phyloP scores from a whole-genome alignment of 2,888 invertebrate species.

The Rhodophaea formosa region DNA sequence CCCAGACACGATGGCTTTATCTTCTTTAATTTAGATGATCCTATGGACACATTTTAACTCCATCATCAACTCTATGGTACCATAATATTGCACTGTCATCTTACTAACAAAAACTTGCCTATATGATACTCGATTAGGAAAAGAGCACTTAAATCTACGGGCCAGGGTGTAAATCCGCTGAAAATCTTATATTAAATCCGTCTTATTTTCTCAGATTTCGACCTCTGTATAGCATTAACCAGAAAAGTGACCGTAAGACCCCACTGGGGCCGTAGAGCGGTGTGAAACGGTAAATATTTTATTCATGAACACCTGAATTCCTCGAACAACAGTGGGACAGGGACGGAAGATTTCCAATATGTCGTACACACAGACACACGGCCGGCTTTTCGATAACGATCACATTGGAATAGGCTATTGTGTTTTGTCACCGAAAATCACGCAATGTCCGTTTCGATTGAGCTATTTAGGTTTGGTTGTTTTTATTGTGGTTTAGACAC shows the following conservation, averaged over 20 bases:
- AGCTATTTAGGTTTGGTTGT: background rate
- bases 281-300: constrained; percentile 48
- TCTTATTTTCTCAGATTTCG: constrained; percentile 27
- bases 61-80: too few species aligned
- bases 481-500: background rate
- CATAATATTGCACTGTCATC: too few species aligned
- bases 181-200: constrained; percentile 19
- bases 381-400: constrained; percentile 11
- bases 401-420: constrained; percentile 10
- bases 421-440: constrained; percentile 7
- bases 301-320: constrained; percentile 50
- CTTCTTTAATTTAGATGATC: too few species aligned
- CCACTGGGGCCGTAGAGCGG: constrained; percentile 26
- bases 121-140: too few species aligned
- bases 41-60: too few species aligned
- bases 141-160: too few species aligned
- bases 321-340: constrained; percentile 30
- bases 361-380: background rate
- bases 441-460: constrained; percentile 9
- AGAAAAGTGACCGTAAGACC: constrained; percentile 31
- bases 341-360: constrained; percentile 15
- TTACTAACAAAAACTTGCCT: too few species aligned
- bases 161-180: background rate
- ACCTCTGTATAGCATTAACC: constrained; percentile 32
- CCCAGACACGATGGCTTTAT: too few species aligned